These are phyloP conservation scores for Tholera decimalis DNA, from an alignment of 2,888 invertebrate species.

Conservation along the genomic window DNA sequence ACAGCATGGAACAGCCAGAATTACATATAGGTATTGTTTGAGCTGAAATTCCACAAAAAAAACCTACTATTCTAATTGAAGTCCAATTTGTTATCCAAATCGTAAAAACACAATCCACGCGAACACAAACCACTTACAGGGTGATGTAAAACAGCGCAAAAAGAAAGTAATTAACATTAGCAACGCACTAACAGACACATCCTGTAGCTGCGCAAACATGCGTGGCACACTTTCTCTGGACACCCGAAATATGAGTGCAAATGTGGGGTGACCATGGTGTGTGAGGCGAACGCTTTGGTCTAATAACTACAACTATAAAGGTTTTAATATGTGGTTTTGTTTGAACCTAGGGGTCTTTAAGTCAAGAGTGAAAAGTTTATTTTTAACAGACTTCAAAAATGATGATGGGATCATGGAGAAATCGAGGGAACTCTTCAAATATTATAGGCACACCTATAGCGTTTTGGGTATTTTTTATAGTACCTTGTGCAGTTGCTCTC, in stretches of 20 bases:
- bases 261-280: constrained; percentile 39
- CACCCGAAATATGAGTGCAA: constrained; percentile 53
- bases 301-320: too few species aligned
- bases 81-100: constrained; percentile 1
- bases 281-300: background rate
- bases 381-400: too few species aligned
- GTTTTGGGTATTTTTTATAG: too few species aligned
- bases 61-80: background rate
- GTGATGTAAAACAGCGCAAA: constrained; percentile 49
- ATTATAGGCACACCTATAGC: too few species aligned
- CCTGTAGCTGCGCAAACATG: constrained; percentile 59
- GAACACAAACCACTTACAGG: constrained; percentile 28
- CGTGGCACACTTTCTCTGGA: constrained; percentile 62
- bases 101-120: constrained; percentile 20
- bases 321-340: too few species aligned
- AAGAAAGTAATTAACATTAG: constrained; percentile 65
- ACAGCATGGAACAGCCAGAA: too few species aligned
- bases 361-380: too few species aligned
- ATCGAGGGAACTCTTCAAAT: too few species aligned
- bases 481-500: too few species aligned
- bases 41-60: background rate
- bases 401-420: too few species aligned
- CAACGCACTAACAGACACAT: constrained; percentile 55
- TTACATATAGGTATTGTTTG: too few species aligned
- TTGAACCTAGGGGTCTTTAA: too few species aligned